Evolutionary conservation across 2,113 vertebrate genomes (phyloP), one percentile per base, ranked within the genome.

Genomic region (Melanerpes formicivorus): DNA sequence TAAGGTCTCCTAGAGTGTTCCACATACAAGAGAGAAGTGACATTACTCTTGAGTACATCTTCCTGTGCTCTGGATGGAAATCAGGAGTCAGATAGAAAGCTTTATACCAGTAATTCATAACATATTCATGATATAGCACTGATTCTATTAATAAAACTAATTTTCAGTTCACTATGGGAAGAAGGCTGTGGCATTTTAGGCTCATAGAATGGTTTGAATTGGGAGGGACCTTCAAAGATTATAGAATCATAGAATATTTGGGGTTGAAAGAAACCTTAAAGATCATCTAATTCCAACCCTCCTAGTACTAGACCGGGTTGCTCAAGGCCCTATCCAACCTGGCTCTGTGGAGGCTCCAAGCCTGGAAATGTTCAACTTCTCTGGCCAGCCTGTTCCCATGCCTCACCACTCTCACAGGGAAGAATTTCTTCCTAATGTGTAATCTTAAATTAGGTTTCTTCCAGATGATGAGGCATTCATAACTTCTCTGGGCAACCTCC

Each of bases 251-350:
- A 17, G 40, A 60, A 7, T 4, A 17, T 18, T 75, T 72, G 59
- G 75, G 54, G 6, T 34, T 59, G 79, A 54, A 56, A 55, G 63
- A 32, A 32, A 18, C 37, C 32, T 91, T 78, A 22, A 26, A 23
- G 21, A 16, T 32, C 22, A 10, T 13, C 50, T 25, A 52, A 23
- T 55, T 27, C 26, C 54, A 55, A 27, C 54, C 26, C 26, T 27
- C 15, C 26, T 55, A 14, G 7, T 27, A 55, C 29, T 42, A 48
- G 27, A 16, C n/a, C 37, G 60, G 29, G 10, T 71, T 55, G 6
- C 29, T 59, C 58, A 42, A 4, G 74, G 37, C 42, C 9, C 11
- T 0, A 0, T 78, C 42, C 70, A 75, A 0, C 40, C 21, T 87
- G 42, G 11, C 58, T 56, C 50, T 55, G 19, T 44, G 42, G 42